A percentile compares a stretch with the other conserved stretches of the same genome.
Evolutionary conservation across 2,888 invertebrate genomes (phyloP).

Genomic region (Archaeoteleia sp.): DNA sequence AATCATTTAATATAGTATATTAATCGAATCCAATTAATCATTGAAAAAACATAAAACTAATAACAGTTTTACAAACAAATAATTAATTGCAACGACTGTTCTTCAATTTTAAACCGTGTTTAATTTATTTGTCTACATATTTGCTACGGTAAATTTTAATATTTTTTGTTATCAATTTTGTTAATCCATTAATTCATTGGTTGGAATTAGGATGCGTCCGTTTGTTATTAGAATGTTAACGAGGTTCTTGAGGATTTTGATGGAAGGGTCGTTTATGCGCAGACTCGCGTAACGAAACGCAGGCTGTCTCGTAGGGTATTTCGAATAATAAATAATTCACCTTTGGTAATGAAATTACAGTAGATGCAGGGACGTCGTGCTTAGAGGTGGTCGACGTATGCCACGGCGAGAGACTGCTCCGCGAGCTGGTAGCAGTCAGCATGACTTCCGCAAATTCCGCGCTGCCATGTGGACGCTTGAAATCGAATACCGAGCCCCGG

Average conservation of each 20-base stretch:
- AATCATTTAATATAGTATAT: too few relatives aligned
- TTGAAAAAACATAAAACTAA: too few relatives aligned
- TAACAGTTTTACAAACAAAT: too few relatives aligned
- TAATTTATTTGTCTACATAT: too few relatives aligned
- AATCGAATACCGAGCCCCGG: slow-evolving; percentile 48
- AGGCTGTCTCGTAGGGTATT: slow-evolving; percentile 31
- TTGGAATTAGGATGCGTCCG: too few relatives aligned
- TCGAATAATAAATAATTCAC: slow-evolving; percentile 42
- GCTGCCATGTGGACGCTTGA: slow-evolving; percentile 28
- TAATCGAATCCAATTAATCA: too few relatives aligned
- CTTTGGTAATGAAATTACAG: slow-evolving; percentile 37
- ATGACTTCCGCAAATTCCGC: slow-evolving; percentile 45
- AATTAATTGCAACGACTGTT: too few relatives aligned
- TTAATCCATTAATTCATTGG: too few relatives aligned
- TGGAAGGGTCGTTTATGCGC: slow-evolving; percentile 29
- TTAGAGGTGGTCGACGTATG: slow-evolving; percentile 33
- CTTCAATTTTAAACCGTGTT: too few relatives aligned
- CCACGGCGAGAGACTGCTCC: slow-evolving; percentile 13
- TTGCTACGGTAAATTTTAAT: too few relatives aligned
- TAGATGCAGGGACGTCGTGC: slow-evolving; percentile 24
- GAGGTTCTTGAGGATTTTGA: slow-evolving; percentile 15
- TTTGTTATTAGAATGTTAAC: too few relatives aligned
- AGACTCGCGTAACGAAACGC: slow-evolving; percentile 20
- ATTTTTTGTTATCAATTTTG: too few relatives aligned
- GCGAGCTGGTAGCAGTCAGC: slow-evolving; percentile 36